A percentile compares a stretch with the other conserved stretches of the same genome.
phyloP scores from a whole-genome alignment of 2,113 vertebrate genomes.

The Psettodes erumei region DNA sequence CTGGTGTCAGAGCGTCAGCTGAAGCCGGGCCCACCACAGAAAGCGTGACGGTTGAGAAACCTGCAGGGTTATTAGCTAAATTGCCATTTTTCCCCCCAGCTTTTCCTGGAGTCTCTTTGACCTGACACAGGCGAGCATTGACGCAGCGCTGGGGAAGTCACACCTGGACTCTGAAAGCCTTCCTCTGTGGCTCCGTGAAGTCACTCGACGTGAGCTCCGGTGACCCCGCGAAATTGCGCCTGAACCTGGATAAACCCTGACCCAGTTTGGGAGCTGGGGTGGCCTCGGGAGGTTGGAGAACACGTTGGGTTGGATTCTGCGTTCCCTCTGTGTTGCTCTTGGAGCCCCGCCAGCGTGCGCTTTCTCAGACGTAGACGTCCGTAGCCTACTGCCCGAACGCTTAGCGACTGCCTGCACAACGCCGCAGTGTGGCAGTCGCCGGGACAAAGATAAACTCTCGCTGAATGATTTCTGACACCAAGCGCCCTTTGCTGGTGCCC shows the following conservation, averaged over 20 bases:
- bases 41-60: slow-evolving; percentile 37
- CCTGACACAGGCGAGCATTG: slow-evolving; percentile 52
- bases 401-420: slow-evolving; percentile 46
- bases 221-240: slow-evolving; percentile 75
- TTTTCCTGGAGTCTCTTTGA: slow-evolving; percentile 35
- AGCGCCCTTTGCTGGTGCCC: slow-evolving; percentile 59
- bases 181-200: slow-evolving; percentile 61
- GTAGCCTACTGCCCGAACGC: slow-evolving; percentile 43
- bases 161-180: slow-evolving; percentile 60
- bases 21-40: slow-evolving; percentile 7
- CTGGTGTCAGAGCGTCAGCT: slow-evolving; percentile 8
- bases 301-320: slow-evolving; percentile 70
- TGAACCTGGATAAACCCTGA: slow-evolving; percentile 80
- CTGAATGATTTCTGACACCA: slow-evolving; percentile 74
- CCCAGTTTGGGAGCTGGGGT: slow-evolving; percentile 71
- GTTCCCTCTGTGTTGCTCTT: slow-evolving; percentile 77
- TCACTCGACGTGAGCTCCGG: slow-evolving; percentile 44
- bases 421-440: slow-evolving; percentile 38
- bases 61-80: slow-evolving; percentile 17
- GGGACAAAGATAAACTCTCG: slow-evolving; percentile 66
- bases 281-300: slow-evolving; percentile 67
- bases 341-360: slow-evolving; percentile 68
- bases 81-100: not conserved
- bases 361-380: slow-evolving; percentile 70
- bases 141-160: slow-evolving; percentile 46